Evolutionary conservation across 2,797 vertebrate genomes (phyloP).

Genomic region (Morus bassanus): DNA sequence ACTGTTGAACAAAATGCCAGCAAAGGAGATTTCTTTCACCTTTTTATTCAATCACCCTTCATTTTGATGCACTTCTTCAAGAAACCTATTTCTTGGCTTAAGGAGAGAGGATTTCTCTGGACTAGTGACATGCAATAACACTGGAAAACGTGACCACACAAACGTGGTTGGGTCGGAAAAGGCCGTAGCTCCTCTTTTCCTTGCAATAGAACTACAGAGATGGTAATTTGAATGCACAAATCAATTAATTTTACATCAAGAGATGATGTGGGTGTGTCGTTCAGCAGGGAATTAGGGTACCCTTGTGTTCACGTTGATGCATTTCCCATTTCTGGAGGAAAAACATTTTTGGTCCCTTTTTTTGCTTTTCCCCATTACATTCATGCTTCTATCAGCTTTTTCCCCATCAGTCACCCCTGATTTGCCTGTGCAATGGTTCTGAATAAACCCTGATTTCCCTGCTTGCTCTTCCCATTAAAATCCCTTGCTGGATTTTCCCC

Average conservation of each 20-base stretch:
- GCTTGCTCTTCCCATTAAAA: not conserved
- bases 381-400: not conserved
- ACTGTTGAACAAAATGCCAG: not conserved
- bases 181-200: not conserved
- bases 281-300: accelerated
- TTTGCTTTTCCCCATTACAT: not conserved
- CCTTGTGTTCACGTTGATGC: not conserved
- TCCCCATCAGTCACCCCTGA: not conserved
- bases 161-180: accelerated
- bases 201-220: not conserved
- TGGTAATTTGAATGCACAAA: not conserved
- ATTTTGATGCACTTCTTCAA: not conserved
- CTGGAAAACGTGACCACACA: not conserved
- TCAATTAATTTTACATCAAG: not conserved
- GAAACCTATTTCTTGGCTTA: not conserved
- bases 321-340: accelerated
- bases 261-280: accelerated
- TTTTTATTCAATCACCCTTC: not conserved
- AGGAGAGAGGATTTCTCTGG: not conserved
- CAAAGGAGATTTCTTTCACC: not conserved
- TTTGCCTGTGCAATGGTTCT: not conserved
- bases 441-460: not conserved
- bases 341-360: not conserved
- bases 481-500: not conserved
- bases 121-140: accelerated